Evolutionary conservation across 2,113 vertebrate genomes (phyloP).

Genomic region (Aphelocoma coerulescens): DNA sequence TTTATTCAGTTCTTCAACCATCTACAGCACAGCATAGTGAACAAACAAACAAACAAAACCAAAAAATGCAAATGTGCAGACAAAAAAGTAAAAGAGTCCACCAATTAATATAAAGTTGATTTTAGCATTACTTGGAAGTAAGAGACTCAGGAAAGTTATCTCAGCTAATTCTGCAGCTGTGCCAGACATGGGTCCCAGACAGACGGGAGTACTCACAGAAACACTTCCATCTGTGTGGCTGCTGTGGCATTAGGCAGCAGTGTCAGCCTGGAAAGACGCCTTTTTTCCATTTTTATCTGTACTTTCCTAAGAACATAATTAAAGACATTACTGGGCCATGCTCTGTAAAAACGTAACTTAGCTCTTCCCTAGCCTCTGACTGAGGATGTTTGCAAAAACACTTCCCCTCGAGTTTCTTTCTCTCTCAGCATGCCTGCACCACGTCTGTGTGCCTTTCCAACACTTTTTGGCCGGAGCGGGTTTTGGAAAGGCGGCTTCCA

Average conservation of each 20-base stretch:
- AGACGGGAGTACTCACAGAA: not conserved
- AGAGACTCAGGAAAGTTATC: not conserved
- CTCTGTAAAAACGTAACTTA: not conserved
- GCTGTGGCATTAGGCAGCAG: not conserved
- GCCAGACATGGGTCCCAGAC: not conserved
- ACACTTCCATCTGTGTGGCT: fast-evolving
- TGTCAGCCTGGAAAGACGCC: not conserved
- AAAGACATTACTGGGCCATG: not conserved
- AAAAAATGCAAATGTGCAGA: not conserved
- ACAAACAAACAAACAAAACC: not conserved
- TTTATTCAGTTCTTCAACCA: not conserved
- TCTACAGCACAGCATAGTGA: not conserved
- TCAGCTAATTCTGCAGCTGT: not conserved
- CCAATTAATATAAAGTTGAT: not conserved
- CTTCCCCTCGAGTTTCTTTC: not conserved
- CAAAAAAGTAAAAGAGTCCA: not conserved
- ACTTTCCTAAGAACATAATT: not conserved
- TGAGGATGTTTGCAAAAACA: not conserved
- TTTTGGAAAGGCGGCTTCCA: not conserved
- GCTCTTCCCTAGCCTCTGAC: not conserved
- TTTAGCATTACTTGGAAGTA: not conserved
- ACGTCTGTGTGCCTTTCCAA: not conserved
- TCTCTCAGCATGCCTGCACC: not conserved
- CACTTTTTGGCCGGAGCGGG: fast-evolving
- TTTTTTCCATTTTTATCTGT: not conserved